phyloP scores from a whole-genome alignment of 2,888 invertebrate species.

The Dendrolimus houi region DNA sequence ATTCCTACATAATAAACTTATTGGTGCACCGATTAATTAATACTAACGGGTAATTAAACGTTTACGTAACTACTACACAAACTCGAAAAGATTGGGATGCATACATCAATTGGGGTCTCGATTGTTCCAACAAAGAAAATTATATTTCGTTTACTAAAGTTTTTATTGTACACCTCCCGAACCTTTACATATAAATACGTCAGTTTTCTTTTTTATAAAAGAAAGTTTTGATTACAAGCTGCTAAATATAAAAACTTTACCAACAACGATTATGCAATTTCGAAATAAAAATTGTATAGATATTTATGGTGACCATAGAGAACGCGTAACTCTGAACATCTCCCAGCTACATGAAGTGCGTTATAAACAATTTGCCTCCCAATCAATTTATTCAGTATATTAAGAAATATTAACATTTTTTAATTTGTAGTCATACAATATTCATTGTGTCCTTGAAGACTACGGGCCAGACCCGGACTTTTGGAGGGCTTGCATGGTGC shows the following conservation, averaged over 20 bases:
- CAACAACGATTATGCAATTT: slow-evolving; percentile 71
- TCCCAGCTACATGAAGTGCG: too few relatives aligned
- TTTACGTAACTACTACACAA: background rate
- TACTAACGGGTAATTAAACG: slow-evolving; percentile 19
- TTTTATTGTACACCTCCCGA: slow-evolving; percentile 63
- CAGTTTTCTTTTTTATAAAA: slow-evolving; percentile 46
- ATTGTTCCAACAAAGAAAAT: slow-evolving; percentile 44
- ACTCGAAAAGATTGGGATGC: background rate
- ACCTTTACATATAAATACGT: slow-evolving; percentile 59
- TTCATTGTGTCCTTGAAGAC: too few relatives aligned
- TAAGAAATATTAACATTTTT: too few relatives aligned
- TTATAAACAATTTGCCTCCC: too few relatives aligned
- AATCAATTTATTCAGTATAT: too few relatives aligned
- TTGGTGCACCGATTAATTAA: slow-evolving; percentile 44
- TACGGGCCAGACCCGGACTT: too few relatives aligned
- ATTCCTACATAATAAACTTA: slow-evolving; percentile 44
- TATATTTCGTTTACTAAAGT: slow-evolving; percentile 50
- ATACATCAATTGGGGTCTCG: slow-evolving; percentile 22
- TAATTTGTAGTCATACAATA: too few relatives aligned
- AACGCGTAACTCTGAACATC: too few relatives aligned
- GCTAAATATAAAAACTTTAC: slow-evolving; percentile 63
- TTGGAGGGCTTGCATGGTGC: too few relatives aligned
- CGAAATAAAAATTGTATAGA: slow-evolving; percentile 45
- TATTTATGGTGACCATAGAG: too few relatives aligned
- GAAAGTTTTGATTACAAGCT: slow-evolving; percentile 68